Percentiles rank a stretch among this genome's conserved stretches.
phyloP scores from a whole-genome alignment of 2,888 invertebrate genomes.

The Lithodes maja region DNA sequence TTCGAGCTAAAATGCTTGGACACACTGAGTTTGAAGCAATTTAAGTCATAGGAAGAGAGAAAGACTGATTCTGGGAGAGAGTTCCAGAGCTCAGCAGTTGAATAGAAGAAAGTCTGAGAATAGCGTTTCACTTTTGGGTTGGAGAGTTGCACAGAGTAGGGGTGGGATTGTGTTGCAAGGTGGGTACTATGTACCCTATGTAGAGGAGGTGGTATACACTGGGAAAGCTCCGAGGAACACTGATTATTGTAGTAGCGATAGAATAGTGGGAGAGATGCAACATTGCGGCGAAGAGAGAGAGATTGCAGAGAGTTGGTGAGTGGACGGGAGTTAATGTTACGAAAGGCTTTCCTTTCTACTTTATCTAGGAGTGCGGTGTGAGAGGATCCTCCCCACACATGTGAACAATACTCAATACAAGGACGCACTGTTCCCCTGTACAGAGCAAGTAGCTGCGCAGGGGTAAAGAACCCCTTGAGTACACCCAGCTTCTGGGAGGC shows the following conservation, averaged over 20 bases:
- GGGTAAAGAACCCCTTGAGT: background rate
- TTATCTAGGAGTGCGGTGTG: background rate
- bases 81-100: background rate
- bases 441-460: background rate
- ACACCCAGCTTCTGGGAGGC: background rate
- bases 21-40: background rate
- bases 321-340: background rate
- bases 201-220: background rate
- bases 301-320: background rate
- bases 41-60: background rate
- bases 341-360: background rate
- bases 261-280: background rate
- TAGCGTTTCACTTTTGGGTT: background rate
- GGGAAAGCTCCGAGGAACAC: background rate
- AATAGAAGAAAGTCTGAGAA: background rate
- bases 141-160: background rate
- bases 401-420: background rate
- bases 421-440: background rate
- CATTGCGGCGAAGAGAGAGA: background rate
- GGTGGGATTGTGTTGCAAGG: background rate
- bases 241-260: background rate
- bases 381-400: background rate
- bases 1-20: background rate
- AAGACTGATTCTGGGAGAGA: background rate
- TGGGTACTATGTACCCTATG: background rate